Conservation (phyloP, 1,140 invertebrate species). For the Megathymus violae region DNA sequence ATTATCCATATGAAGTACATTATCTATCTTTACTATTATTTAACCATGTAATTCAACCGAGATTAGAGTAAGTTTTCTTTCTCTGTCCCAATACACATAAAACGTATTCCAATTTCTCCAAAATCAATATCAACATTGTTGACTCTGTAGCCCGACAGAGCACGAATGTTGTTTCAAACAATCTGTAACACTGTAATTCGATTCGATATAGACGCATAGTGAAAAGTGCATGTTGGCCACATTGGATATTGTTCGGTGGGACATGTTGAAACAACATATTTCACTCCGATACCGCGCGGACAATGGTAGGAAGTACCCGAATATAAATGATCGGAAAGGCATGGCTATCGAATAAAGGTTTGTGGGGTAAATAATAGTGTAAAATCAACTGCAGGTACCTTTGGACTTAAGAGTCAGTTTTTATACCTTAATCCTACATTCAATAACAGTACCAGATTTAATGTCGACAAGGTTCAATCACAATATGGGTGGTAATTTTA, state of each 20-base stretch:
- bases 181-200: slow-evolving; percentile 29
- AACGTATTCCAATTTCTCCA: background rate
- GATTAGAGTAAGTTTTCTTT: background rate
- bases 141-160: slow-evolving; percentile 32
- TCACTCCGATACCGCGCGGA: slow-evolving; percentile 74
- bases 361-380: slow-evolving; percentile 46
- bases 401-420: background rate
- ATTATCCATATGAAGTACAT: too few relatives aligned
- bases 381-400: slow-evolving; percentile 5
- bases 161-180: slow-evolving; percentile 42
- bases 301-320: slow-evolving; percentile 74
- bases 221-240: slow-evolving; percentile 43
- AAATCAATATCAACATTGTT: slow-evolving; percentile 43
- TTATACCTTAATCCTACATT: background rate
- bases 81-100: background rate
- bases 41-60: background rate
- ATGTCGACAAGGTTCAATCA: too few relatives aligned
- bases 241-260: slow-evolving; percentile 56
- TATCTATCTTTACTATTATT: too few relatives aligned
- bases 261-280: slow-evolving; percentile 76
- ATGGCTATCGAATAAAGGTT: slow-evolving; percentile 67
- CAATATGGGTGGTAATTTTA: too few relatives aligned
- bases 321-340: slow-evolving; percentile 78
- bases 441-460: background rate
- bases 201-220: slow-evolving; percentile 29